Evolutionary conservation across 2,113 vertebrate genomes (phyloP), one percentile per base, ranked within the genome.

Genomic region (Phodopus roborovskii): DNA sequence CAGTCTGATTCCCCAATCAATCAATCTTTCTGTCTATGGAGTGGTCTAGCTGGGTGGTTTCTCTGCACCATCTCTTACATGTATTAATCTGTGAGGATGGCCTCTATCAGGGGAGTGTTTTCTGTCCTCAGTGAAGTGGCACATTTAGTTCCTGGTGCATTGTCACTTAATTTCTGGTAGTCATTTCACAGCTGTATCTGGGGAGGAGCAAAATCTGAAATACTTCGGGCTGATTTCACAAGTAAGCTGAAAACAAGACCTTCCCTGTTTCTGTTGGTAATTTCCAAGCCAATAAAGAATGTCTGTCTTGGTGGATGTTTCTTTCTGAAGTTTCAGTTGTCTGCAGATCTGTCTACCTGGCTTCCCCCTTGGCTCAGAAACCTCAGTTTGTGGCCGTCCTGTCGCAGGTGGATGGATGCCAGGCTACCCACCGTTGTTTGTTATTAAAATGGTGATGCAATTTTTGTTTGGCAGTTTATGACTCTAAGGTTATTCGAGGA

Each of bases 121-220:
- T 93, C 71, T 88, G 78, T 95, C 87, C 94, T 81, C 71, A 79
- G 88, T 86, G 71, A 94, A 95, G 95, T 82, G 90, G 96, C 77
- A 97, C 95, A 94, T 86, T 94, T 73, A 94, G 93, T 97, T 91
- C 88, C 53, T 94, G 73, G 82, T 94, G 42, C 74, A 88, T 68
- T 39, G 53, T 93, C 81, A 78, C 90, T 94, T 95, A 71, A 78
- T 90, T 95, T 90, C 91, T 88, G 56, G 94, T 96, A 93, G 94
- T 97, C 97, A 96, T 92, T 96, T 97, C 92, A 82, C 91, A 96
- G 96, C 95, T 96, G 85, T 83, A 94, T 97, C 93, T 92, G 66
- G 82, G 96, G 92, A 91, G 92, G 58, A 92, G 94, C 90, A 95
- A 87, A 91, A 94, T 86, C 77, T 85, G 90, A 92, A 92, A 83